These are phyloP conservation scores for Caenorhabditis brenneri DNA, from an alignment of 1,140 invertebrate species.

Conservation along the genomic window DNA sequence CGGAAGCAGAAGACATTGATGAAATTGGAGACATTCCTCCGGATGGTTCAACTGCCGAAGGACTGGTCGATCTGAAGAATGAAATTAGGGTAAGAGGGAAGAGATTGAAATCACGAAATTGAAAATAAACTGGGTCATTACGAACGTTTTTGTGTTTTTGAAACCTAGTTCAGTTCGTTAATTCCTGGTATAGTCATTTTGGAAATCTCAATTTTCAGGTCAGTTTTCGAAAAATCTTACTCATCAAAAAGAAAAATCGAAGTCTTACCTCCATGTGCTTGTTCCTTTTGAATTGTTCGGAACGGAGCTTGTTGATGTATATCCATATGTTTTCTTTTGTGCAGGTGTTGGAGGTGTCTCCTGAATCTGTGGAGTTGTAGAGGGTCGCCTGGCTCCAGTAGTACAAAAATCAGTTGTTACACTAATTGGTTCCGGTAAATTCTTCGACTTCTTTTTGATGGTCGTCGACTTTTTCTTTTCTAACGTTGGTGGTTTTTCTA, in stretches of 20 bases:
- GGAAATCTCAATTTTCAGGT: no score
- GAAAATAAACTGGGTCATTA: neutral
- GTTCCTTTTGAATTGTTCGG: slow-evolving; percentile 4
- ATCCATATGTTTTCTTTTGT: slow-evolving; percentile 29
- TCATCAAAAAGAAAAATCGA: neutral
- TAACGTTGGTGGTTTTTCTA: neutral
- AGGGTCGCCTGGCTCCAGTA: slow-evolving; percentile 2
- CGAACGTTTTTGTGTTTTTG: neutral
- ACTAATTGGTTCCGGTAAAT: slow-evolving; percentile 3
- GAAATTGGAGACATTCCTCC: slow-evolving; percentile 37
- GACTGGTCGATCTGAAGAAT: slow-evolving; percentile 32
- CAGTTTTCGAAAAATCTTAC: no score
- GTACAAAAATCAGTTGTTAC: slow-evolving; percentile 41
- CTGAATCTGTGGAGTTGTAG: slow-evolving; percentile 45
- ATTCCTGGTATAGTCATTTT: no score
- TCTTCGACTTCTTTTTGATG: neutral
- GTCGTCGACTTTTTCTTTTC: neutral
- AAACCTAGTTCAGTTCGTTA: no score
- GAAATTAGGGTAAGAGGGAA: neutral
- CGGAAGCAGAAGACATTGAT: slow-evolving; percentile 48
- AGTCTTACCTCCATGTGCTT: slow-evolving; percentile 24
- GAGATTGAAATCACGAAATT: neutral
- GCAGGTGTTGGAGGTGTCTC: slow-evolving; percentile 49
- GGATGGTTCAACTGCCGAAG: neutral
- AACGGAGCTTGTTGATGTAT: neutral